These are phyloP conservation scores for Pteria penguin DNA, from an alignment of 2,888 invertebrate species.

Conservation along the genomic window DNA sequence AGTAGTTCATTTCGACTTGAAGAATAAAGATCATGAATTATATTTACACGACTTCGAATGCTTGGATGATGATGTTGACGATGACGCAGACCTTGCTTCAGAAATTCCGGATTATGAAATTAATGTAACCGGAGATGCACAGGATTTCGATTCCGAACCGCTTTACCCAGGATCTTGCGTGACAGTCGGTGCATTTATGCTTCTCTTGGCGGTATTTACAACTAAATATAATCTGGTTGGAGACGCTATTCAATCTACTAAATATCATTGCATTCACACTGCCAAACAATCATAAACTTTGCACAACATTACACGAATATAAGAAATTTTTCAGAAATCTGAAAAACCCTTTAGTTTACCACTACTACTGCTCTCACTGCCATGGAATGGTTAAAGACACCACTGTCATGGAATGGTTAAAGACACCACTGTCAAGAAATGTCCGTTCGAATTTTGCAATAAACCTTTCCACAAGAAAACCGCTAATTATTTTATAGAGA, in stretches of 20 bases:
- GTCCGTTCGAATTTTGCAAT: background rate
- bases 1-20: no score
- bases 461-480: background rate
- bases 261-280: conserved; percentile 11
- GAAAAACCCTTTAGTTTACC: conserved; percentile 13
- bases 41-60: no score
- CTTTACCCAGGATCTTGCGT: conserved; percentile 10
- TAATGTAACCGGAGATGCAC: no score
- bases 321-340: conserved; percentile 15
- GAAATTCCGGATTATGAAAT: no score
- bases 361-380: conserved; percentile 30
- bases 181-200: conserved; percentile 21
- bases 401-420: conserved; percentile 1
- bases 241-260: conserved; percentile 16
- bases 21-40: no score
- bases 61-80: no score
- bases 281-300: conserved; percentile 12
- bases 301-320: conserved; percentile 10
- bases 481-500: conserved; percentile 21
- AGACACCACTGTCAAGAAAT: background rate
- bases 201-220: conserved; percentile 16
- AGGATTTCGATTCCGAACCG: conserved; percentile 6
- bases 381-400: background rate
- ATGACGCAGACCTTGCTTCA: no score
- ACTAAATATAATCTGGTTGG: conserved; percentile 12